phyloP scores from a whole-genome alignment of 30 jellyfish, hydroid and myxozoan species.

The Sanderia malayensis region DNA sequence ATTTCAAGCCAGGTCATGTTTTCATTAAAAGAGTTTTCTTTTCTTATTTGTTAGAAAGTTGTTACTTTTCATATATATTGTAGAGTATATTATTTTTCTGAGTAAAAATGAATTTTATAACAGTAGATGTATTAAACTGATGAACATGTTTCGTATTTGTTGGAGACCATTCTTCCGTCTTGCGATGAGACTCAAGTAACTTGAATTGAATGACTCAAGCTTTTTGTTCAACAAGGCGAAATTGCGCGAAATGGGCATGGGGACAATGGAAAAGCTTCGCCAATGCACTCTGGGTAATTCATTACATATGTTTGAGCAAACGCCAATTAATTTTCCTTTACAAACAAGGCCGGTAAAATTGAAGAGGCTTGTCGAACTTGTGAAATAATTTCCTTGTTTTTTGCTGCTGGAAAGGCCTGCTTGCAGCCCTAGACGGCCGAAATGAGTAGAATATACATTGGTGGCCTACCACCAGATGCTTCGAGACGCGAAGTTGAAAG shows the following conservation, averaged over 20 bases:
- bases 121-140: too few relatives aligned
- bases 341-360: conserved; percentile 6
- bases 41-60: too few relatives aligned
- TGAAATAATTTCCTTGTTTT: background rate
- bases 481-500: conserved; percentile 94
- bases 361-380: background rate
- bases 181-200: too few relatives aligned
- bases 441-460: conserved; percentile 90
- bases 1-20: too few relatives aligned
- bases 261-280: conserved; percentile 4
- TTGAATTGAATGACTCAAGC: too few relatives aligned
- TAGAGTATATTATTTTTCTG: too few relatives aligned
- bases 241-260: conserved; percentile 11
- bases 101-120: too few relatives aligned
- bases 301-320: conserved; percentile 3
- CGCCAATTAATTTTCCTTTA: background rate
- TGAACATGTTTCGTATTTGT: too few relatives aligned
- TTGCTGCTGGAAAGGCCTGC: background rate
- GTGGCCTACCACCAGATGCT: conserved; percentile 98
- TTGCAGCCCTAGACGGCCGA: background rate
- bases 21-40: too few relatives aligned
- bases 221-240: too few relatives aligned
- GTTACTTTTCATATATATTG: too few relatives aligned
- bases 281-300: background rate
- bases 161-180: too few relatives aligned